Percentiles rank a stretch among this genome's conserved stretches.
Conservation (phyloP, 2,797 vertebrate genomes). For the Schizopygopsis pylzovi region DNA sequence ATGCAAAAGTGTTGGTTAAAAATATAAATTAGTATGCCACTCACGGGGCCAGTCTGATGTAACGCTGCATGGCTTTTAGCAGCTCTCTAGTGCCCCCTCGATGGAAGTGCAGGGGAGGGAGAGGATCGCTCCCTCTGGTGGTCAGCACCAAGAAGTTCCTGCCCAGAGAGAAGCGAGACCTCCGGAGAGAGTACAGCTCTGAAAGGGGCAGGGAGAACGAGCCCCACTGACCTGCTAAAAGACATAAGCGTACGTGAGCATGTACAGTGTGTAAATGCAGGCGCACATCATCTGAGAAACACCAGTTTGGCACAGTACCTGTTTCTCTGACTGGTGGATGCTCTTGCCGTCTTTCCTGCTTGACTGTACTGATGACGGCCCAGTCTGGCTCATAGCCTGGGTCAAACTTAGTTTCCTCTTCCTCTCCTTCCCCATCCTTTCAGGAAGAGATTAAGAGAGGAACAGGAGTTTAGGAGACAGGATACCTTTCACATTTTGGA, state of each 20-base stretch:
- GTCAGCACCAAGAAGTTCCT: slow-evolving; percentile 90
- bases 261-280: not conserved
- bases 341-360: slow-evolving; percentile 69
- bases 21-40: slow-evolving; percentile 49
- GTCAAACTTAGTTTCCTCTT: slow-evolving; percentile 88
- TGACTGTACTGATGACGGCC: slow-evolving; percentile 91
- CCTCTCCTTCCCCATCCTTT: slow-evolving; percentile 79
- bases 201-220: slow-evolving; percentile 88
- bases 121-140: slow-evolving; percentile 85
- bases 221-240: slow-evolving; percentile 73
- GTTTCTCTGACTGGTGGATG: slow-evolving; percentile 67
- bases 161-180: slow-evolving; percentile 86
- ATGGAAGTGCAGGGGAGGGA: slow-evolving; percentile 91
- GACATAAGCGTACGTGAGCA: not conserved
- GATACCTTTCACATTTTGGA: not conserved
- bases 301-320: slow-evolving; percentile 59
- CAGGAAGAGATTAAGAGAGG: not conserved
- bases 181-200: slow-evolving; percentile 88
- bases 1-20: not conserved
- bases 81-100: slow-evolving; percentile 87
- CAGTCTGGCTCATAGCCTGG: slow-evolving; percentile 93
- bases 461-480: not conserved
- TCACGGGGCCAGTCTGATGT: slow-evolving; percentile 87
- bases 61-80: slow-evolving; percentile 83
- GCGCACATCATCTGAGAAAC: not conserved